Evolutionary conservation across 2,888 invertebrate genomes (phyloP), one percentile per base, ranked within the genome.

Genomic region (Brachyptera risi): DNA sequence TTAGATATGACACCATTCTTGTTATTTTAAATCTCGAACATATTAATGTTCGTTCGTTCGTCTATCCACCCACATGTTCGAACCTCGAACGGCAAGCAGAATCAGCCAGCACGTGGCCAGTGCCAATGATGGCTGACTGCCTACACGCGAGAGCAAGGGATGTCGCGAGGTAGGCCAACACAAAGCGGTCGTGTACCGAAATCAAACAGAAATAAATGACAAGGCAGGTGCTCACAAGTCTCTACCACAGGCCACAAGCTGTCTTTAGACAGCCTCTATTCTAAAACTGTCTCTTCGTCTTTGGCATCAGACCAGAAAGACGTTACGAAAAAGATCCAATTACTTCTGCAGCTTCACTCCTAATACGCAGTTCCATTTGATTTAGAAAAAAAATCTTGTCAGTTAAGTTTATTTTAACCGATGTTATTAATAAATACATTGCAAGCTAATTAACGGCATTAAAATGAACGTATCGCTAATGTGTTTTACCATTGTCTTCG

Each of bases 161-260:
- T 11, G 31, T 31, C 31, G 31, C 31, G n/a, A n/a, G n/a, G n/a
- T n/a, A n/a, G n/a, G n/a, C n/a, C 31, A 31, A 40, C 40, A 15
- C 11, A 31, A 31, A 7, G 7, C 5, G 38, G 38, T 24, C 23
- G 7, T 11, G 47, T 47, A 47, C 23, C 35, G 54, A 37, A 54
- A 54, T 19, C 54, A 44, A 44, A 44, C 44, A 54, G 56, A 61
- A 49, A 61, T 50, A 57, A 57, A 61, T 57, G 61, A 61, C 61
- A 49, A 37, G 50, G 38, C 61, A 61, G 61, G 61, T 61, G 61
- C 61, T 31, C 7, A 31, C 7, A 31, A 5, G 7, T 11, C 11
- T 31, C 31, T 31, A 31, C 31, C 31, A 31, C 31, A 11, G 31
- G 31, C 11, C 31, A 11, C 31, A n/a, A n/a, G n/a, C n/a, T n/a